Conservation (phyloP, 2,113 vertebrate species). For the Leuciscus idus region DNA sequence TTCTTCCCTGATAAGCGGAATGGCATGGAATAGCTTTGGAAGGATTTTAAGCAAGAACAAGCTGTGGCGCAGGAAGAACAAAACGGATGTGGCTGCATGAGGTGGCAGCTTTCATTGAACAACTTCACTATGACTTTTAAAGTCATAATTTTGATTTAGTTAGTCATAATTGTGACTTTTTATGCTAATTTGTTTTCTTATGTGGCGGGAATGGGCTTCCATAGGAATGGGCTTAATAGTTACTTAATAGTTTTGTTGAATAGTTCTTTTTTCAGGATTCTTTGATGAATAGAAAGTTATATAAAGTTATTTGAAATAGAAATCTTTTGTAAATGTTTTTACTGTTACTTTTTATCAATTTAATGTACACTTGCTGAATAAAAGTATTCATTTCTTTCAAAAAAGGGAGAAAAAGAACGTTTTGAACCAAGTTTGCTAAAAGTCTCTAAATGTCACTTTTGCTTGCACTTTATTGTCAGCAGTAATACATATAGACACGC, state of each 20-base stretch:
- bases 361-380: neutral
- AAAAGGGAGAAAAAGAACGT: neutral
- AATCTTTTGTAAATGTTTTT: neutral
- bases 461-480: neutral
- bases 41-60: neutral
- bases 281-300: too few species aligned
- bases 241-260: too few species aligned
- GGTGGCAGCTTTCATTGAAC: neutral
- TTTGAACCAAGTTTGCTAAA: neutral
- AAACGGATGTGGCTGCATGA: slow-evolving; percentile 20
- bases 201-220: too few species aligned
- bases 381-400: neutral
- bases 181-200: too few species aligned
- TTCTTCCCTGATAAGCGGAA: neutral
- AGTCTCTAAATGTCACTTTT: neutral
- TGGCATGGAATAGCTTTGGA: slow-evolving; percentile 20
- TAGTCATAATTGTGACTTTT: too few species aligned
- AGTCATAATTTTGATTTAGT: too few species aligned
- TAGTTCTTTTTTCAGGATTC: too few species aligned
- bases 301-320: neutral
- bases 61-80: slow-evolving; percentile 26
- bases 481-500: neutral
- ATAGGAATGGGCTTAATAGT: too few species aligned
- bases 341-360: neutral
- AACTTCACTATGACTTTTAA: too few species aligned